Percentiles rank a stretch among this genome's conserved stretches.
phyloP scores from a whole-genome alignment of 2,113 vertebrate genomes.

The Campylomormyrus numenius region DNA sequence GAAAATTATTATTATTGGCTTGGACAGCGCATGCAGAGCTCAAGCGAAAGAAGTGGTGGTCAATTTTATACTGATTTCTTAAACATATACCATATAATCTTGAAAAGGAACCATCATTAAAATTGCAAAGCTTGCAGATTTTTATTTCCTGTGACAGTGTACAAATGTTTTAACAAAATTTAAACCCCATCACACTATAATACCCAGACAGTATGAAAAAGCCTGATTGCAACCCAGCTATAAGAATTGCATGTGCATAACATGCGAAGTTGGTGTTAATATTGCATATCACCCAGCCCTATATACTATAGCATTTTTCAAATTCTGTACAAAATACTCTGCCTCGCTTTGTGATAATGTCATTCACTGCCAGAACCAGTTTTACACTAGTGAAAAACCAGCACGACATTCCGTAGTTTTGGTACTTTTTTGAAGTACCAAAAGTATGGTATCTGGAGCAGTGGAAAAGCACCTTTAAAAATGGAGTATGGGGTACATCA shows the following conservation, averaged over 20 bases:
- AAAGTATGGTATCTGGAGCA: neutral
- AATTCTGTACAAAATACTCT: neutral
- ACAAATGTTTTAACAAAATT: neutral
- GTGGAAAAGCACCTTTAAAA: neutral
- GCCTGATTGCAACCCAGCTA: neutral
- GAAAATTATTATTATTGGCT: neutral
- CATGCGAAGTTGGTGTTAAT: neutral
- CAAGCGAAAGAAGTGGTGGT: neutral
- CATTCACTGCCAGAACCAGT: neutral
- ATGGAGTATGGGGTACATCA: neutral
- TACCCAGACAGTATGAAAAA: neutral
- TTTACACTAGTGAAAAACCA: neutral
- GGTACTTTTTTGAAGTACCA: no score
- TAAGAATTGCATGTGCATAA: neutral
- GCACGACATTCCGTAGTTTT: neutral
- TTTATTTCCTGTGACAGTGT: neutral
- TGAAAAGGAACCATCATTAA: neutral
- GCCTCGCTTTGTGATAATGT: neutral
- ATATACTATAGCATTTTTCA: neutral
- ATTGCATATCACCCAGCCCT: neutral
- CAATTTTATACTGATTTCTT: neutral
- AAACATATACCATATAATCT: neutral
- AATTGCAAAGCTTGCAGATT: neutral
- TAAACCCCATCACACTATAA: neutral
- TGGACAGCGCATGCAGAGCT: neutral